Base-by-base conservation (phyloP, 64 coral and sea anemone genomes). In the Stylophora pistillata region DNA sequence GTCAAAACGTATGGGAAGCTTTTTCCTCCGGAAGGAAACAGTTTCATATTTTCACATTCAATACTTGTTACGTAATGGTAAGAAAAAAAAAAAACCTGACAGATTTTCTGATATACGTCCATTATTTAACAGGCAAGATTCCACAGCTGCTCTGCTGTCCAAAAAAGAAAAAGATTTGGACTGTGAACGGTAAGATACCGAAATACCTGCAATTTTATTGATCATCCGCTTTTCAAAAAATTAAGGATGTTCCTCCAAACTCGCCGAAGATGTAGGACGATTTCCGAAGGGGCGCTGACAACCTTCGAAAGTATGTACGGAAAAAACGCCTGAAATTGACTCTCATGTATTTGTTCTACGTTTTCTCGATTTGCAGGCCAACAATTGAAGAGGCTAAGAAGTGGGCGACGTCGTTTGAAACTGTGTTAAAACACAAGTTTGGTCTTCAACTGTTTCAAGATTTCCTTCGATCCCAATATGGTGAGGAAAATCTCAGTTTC, bases 401-500 rank as follows among this genome's bases (percentile, higher is more conserved):
- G 26, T 99, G 97, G 97, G 72, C 78, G 37, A 89, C 86, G 26
- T 89, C 92, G 21, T 99, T 99, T 70, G 84, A 90, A 57, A 63
- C 87, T 16, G 73, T 99, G 66, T 77, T 99, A 10, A 77, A 63
- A 11, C 76, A 95, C 37, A 95, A 95, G 53, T 99, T 95, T 88
- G 97, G 97, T 25, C 41, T 99, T 54, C 81, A 80, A 25, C 68
- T 93, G 62, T 99, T 99, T 79, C 93, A 95, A 76, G 97, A 99
- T 26, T 99, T 99, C 68, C 85, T 99, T 58, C 94, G 84, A 26
- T 86, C 93, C 6, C 97, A 99, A 53, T 95, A 99, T 81, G 94
- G 90, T 30, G 91, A 92, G 21, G 97, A 99, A 84, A 99, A 99
- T 77, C 85, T 99, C 23, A 95, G 88, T 82, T 99, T 99, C 62